Base-by-base conservation (phyloP, 37 sponge, comb jelly and placozoan genomes). In the Lycopodina hypogea region DNA sequence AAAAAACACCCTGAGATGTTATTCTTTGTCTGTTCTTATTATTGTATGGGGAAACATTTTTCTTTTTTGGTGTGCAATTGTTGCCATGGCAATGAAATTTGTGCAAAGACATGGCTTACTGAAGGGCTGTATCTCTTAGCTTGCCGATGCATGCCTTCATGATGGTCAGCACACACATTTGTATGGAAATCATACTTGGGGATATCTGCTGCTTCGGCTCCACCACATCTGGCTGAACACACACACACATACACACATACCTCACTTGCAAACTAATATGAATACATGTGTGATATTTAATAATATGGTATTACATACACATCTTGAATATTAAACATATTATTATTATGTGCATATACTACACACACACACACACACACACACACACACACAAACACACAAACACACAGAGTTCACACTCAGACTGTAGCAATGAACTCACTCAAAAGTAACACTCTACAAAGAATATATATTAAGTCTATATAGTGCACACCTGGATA, bases 181-280 rank as follows among this genome's bases (percentile, higher is more conserved):
- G 98, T 23, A 97, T 79, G 68, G 84, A 71, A 38, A 53, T 75
- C 98, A 97, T 97, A 22, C 33, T 21, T 19, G 87, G 84, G 23
- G 91, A 85, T 87, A 97, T 82, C 68, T 76, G 84, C 82, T 91
- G 89, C 51, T 90, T 79, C 40, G 95, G 77, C 74, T 97, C 98
- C 33, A 92, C 72, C n/a, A n/a, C n/a, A n/a, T n/a, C n/a, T n/a
- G n/a, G n/a, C n/a, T n/a, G n/a, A n/a, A n/a, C n/a, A 53, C 17
- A 19, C 12, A 19, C 12, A 12, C 17, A 19, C 17, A 12, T 53
- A 17, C 55, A 53, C 17, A 19, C n/a, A n/a, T n/a, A n/a, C n/a
- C n/a, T n/a, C n/a, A n/a, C n/a, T n/a, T n/a, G n/a, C n/a, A n/a
- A n/a, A n/a, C n/a, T n/a, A n/a, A n/a, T n/a, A n/a, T n/a, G n/a